Conservation (phyloP, 2,888 invertebrate species). For the Serripes groenlandicus region DNA sequence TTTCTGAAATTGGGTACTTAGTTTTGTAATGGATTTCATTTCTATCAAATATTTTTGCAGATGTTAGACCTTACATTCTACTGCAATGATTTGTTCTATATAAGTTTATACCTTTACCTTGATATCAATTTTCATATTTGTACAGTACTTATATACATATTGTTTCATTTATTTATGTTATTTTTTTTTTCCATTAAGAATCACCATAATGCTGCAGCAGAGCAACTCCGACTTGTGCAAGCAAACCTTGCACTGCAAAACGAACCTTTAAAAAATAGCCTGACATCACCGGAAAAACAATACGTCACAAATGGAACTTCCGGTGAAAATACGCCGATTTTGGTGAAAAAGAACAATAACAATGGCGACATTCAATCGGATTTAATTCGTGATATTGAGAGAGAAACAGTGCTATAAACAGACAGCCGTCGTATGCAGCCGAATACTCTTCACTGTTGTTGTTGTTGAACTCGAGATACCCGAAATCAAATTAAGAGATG, state of each 20-base stretch:
- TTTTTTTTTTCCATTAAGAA: slow-evolving; percentile 13
- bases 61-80: too few species aligned
- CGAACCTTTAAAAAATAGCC: slow-evolving; percentile 30
- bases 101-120: too few species aligned
- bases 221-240: slow-evolving; percentile 58
- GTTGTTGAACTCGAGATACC: background rate
- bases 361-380: slow-evolving; percentile 52
- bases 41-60: too few species aligned
- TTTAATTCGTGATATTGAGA: slow-evolving; percentile 15
- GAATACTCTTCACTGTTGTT: too few species aligned
- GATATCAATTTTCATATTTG: background rate
- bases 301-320: slow-evolving; percentile 45
- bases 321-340: slow-evolving; percentile 8
- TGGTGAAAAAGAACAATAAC: slow-evolving; percentile 44
- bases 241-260: slow-evolving; percentile 56
- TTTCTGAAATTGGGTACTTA: too few species aligned
- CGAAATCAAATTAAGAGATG: too few species aligned
- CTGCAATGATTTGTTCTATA: background rate
- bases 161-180: background rate
- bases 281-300: slow-evolving; percentile 13
- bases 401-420: slow-evolving; percentile 36
- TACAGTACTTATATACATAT: too few species aligned
- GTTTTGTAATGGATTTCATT: too few species aligned
- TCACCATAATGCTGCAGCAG: slow-evolving; percentile 41
- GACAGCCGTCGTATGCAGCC: too few species aligned